phyloP scores from a whole-genome alignment of 2,888 invertebrate genomes.

The Macaria liturata region DNA sequence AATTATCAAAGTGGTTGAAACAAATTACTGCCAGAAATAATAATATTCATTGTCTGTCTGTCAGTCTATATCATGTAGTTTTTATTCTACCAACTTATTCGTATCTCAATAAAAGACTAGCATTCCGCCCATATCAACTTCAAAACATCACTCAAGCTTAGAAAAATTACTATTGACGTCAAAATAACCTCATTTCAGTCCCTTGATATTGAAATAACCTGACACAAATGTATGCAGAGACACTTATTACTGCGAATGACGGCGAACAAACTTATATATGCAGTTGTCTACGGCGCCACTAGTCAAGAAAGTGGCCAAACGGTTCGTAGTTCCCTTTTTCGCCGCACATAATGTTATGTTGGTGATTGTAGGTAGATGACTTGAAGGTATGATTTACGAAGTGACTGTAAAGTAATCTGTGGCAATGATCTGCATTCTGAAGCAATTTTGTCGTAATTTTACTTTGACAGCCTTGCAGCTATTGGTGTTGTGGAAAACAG shows the following conservation, averaged over 20 bases:
- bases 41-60: too few species aligned
- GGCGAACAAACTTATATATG: too few species aligned
- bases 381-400: constrained; percentile 18
- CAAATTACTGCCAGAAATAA: too few species aligned
- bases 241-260: constrained; percentile 31
- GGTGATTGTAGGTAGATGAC: constrained; percentile 6
- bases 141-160: constrained; percentile 1
- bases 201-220: constrained; percentile 22
- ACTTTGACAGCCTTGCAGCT: constrained; percentile 33
- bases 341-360: too few species aligned
- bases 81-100: too few species aligned
- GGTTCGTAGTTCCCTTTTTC: too few species aligned
- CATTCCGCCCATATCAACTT: not conserved
- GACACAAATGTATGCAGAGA: constrained; percentile 21
- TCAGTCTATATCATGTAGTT: too few species aligned
- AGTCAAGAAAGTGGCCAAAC: too few species aligned
- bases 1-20: too few species aligned
- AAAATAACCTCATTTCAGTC: constrained; percentile 14
- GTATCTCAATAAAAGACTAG: too few species aligned
- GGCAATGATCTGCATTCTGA: constrained; percentile 27
- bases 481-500: constrained; percentile 8
- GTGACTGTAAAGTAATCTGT: constrained; percentile 5
- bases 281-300: too few species aligned
- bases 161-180: constrained; percentile 2
- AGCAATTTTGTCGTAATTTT: constrained; percentile 35